A percentile compares a stretch with the other conserved stretches of the same genome.
Conservation (phyloP, 2,113 vertebrate species). For the Propithecus coquereli region DNA sequence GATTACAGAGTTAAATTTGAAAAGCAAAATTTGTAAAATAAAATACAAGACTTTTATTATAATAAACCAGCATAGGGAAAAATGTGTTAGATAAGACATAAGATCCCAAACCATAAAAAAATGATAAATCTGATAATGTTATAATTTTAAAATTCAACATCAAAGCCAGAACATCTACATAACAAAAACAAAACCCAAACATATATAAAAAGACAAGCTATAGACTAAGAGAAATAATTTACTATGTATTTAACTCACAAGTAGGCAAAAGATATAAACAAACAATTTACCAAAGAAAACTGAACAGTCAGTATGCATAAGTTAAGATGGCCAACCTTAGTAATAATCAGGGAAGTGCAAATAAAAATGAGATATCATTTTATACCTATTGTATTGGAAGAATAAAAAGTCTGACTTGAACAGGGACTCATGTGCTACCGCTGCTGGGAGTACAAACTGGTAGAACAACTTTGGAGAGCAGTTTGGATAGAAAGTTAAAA, state of each 20-base stretch:
- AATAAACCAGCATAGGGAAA: background rate
- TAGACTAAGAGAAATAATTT: background rate
- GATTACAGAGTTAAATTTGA: background rate
- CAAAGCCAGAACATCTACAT: background rate
- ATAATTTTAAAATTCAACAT: background rate
- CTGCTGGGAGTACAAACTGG: background rate
- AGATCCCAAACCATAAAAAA: background rate
- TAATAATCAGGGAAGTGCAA: background rate
- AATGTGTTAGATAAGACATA: background rate
- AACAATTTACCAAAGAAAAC: background rate
- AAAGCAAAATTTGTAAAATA: background rate
- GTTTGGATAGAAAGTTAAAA: background rate
- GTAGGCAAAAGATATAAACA: background rate
- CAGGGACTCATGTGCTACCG: background rate
- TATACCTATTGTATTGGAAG: background rate
- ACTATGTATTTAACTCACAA: background rate
- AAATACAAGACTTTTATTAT: background rate
- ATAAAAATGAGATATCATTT: background rate
- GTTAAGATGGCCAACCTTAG: background rate
- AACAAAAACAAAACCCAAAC: background rate
- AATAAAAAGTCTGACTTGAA: background rate
- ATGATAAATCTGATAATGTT: background rate
- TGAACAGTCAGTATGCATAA: background rate
- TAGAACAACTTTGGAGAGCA: background rate
- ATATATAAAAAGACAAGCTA: background rate